Evolutionary conservation across 1,140 invertebrate genomes (phyloP), one percentile per base, ranked within the genome.

Genomic region (Solenopsis invicta): DNA sequence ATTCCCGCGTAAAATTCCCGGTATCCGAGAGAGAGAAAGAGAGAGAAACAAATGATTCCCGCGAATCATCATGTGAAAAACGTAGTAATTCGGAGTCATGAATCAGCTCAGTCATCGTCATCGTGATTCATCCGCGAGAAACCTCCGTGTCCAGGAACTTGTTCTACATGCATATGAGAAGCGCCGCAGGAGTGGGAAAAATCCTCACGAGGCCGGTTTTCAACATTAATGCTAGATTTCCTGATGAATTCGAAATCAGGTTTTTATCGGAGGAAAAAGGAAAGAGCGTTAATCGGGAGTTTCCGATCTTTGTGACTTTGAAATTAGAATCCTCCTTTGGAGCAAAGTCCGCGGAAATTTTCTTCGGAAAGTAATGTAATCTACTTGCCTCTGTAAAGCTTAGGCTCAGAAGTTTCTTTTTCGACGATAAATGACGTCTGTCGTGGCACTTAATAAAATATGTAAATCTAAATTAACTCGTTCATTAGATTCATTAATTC

Each of bases 101-200:
- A 84, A 62, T 84, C 80, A 75, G 69, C 13, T 2, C 8, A 21
- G 54, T 75, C 69, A 84, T 75, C 77, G 48, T 59, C 54, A 41
- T 13, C 8, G 77, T 84, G 80, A 84, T 21, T 84, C 80, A 84
- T 59, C 41, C 45, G 37, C 37, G 66, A 72, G 69, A 48, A 61
- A 37, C 54, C 6, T 59, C 29, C 34, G 12, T 18, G 34, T 4
- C 13, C 9, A n/a, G 45, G 21, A 82, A 82, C 45, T 62, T 13
- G 29, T 71, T 81, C 18, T n/a, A 52, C 41, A 37, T 75, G 34
- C 10, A 56, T 10, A 8, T 18, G 45, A 52, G n/a, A 62, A 13
- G 37, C 9, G 2, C 1, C 29, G 2, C 3, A 5, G 18, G 56
- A 66, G 24, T 10, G 9, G 24, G 59, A 18, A 18, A 5, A 66